A percentile compares a stretch with the other conserved stretches of the same genome.
Evolutionary conservation across 2,888 invertebrate genomes (phyloP).

Genomic region (Apamea anceps): DNA sequence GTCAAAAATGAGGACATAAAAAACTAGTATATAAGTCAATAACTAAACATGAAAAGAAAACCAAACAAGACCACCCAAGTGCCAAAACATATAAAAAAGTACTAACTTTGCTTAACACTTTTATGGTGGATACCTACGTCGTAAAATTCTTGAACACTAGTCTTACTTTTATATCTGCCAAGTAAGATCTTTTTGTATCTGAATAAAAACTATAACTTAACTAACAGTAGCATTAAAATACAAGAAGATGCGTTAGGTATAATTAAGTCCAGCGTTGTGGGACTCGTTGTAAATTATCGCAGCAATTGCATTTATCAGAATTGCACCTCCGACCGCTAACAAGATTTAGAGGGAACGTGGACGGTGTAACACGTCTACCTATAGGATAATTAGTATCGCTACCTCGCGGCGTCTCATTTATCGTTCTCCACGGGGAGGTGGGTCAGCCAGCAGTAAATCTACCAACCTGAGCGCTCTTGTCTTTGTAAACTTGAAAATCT

Average conservation of each 20-base stretch:
- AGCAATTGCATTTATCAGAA: conserved; percentile 82
- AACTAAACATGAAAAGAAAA: conserved; percentile 10
- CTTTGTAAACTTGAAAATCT: conserved; percentile 90
- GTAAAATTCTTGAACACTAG: conserved; percentile 41
- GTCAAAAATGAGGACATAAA: not conserved
- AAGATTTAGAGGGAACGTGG: conserved; percentile 84
- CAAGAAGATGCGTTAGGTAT: conserved; percentile 65
- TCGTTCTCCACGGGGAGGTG: conserved; percentile 87
- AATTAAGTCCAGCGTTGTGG: conserved; percentile 66
- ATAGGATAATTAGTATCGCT: conserved; percentile 90
- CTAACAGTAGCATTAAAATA: conserved; percentile 40
- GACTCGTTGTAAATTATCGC: conserved; percentile 74
- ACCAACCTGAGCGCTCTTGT: conserved; percentile 89
- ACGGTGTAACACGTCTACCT: conserved; percentile 83
- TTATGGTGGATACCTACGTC: conserved; percentile 27
- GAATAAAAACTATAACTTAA: conserved; percentile 28
- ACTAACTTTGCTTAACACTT: conserved; percentile 31
- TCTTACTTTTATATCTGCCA: conserved; percentile 25
- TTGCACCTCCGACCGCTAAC: conserved; percentile 83
- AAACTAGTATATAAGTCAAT: conserved; percentile 12
- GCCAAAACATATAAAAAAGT: conserved; percentile 35
- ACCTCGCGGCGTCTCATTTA: conserved; percentile 89
- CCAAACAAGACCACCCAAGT: conserved; percentile 22
- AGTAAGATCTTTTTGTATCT: conserved; percentile 24
- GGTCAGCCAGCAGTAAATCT: conserved; percentile 90